Percentiles rank a stretch among this genome's conserved stretches.
Conservation (phyloP, 2,797 vertebrate genomes). For the Emydoidea blandingii region DNA sequence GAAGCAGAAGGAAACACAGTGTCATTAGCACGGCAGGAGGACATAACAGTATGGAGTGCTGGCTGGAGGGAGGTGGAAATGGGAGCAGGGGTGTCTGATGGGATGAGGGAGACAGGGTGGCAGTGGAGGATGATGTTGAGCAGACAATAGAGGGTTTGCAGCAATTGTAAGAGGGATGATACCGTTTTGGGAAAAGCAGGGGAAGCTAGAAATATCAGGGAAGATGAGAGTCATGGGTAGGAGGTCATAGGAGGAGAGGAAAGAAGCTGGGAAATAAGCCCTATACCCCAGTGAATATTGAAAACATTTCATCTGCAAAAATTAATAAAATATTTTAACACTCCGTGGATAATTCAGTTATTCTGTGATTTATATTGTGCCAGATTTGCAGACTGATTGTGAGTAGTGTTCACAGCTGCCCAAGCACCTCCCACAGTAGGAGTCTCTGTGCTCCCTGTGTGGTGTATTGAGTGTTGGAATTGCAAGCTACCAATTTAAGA, state of each 20-base stretch:
- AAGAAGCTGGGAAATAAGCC: rapidly evolving
- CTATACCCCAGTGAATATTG: background rate
- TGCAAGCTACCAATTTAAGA: background rate
- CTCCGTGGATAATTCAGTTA: background rate
- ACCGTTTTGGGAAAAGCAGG: background rate
- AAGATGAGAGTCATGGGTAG: background rate
- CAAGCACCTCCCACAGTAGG: background rate
- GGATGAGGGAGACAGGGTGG: background rate
- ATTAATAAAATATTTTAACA: background rate
- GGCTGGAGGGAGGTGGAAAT: background rate
- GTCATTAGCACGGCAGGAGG: background rate
- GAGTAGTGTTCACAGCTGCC: background rate
- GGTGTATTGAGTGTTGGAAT: background rate
- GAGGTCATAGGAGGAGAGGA: background rate
- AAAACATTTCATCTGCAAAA: background rate
- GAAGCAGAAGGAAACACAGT: background rate
- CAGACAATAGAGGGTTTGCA: background rate
- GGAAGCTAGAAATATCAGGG: background rate
- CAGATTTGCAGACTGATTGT: background rate
- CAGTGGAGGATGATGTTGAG: background rate
- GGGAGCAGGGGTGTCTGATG: background rate
- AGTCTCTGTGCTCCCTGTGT: background rate
- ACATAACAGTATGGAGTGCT: background rate
- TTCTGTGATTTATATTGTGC: too few species aligned
- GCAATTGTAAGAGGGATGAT: background rate